A percentile compares a stretch with the other conserved stretches of the same genome.
Conservation (phyloP, 1,140 invertebrate genomes). For the Bombus impatiens region DNA sequence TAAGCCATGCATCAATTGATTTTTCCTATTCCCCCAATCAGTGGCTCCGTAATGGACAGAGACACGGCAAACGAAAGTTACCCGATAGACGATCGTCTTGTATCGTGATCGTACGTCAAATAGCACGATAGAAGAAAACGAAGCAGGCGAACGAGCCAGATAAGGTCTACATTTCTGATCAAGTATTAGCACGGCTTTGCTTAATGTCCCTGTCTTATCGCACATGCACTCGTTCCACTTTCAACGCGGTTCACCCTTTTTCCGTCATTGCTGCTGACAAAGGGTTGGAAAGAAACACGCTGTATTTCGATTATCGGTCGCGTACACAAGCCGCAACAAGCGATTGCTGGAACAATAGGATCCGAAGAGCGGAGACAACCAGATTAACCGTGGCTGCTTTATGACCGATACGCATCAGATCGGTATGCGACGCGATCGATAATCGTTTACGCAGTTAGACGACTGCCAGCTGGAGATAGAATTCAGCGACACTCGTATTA, state of each 20-base stretch:
- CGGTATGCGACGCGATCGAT: no score
- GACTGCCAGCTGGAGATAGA: no score
- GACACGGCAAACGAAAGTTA: constrained; percentile 5
- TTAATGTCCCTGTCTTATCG: background rate
- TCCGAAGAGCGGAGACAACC: no score
- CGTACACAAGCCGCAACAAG: no score
- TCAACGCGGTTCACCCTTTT: background rate
- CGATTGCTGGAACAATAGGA: no score
- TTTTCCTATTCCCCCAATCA: background rate
- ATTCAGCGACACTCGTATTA: no score
- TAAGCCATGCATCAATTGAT: background rate
- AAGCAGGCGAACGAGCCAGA: background rate
- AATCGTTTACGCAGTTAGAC: no score
- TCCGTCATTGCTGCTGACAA: background rate
- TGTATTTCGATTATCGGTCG: constrained; percentile 5
- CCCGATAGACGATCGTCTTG: background rate
- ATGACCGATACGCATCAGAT: no score
- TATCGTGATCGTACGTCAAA: constrained; percentile 8
- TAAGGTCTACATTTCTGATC: background rate
- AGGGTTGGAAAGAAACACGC: background rate
- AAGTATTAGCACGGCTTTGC: background rate
- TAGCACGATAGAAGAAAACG: background rate
- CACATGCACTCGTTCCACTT: background rate
- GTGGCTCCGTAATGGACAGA: background rate
- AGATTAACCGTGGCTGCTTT: no score